Conservation (phyloP, 2,113 vertebrate genomes). For the Mirza zaza region DNA sequence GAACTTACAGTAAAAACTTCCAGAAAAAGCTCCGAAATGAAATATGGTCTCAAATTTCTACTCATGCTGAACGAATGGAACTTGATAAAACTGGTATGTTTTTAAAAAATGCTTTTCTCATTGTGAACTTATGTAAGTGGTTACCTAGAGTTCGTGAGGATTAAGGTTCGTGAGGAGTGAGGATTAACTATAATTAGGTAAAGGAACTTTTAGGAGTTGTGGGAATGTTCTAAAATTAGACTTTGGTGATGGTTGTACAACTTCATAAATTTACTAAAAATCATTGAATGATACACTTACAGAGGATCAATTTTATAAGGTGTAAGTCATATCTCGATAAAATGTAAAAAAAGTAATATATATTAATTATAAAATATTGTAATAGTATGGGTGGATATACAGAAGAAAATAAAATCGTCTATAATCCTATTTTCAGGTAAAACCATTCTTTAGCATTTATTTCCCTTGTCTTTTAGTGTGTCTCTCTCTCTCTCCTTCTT, state of each 20-base stretch:
- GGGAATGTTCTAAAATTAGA: background rate
- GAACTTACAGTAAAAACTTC: background rate
- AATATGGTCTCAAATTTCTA: slow-evolving; percentile 56
- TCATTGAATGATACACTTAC: background rate
- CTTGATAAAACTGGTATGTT: slow-evolving; percentile 75
- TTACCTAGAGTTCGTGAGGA: background rate
- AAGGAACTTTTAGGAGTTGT: background rate
- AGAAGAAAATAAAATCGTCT: slow-evolving; percentile 1
- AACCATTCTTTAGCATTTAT: background rate
- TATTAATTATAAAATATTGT: background rate
- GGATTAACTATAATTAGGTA: background rate
- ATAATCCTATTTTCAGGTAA: background rate
- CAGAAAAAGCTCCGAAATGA: slow-evolving; percentile 75
- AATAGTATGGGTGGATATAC: background rate
- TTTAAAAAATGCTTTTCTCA: background rate
- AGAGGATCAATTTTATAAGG: background rate
- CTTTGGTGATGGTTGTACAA: background rate
- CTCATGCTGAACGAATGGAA: slow-evolving; percentile 17
- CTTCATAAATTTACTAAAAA: background rate
- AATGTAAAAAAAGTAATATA: background rate
- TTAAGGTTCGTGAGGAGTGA: no score
- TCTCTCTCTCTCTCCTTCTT: background rate
- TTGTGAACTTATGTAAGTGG: background rate
- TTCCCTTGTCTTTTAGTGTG: background rate
- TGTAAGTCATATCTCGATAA: background rate